Evolutionary conservation across 1,140 invertebrate genomes (phyloP).

Genomic region (Frieseomelitta varia): DNA sequence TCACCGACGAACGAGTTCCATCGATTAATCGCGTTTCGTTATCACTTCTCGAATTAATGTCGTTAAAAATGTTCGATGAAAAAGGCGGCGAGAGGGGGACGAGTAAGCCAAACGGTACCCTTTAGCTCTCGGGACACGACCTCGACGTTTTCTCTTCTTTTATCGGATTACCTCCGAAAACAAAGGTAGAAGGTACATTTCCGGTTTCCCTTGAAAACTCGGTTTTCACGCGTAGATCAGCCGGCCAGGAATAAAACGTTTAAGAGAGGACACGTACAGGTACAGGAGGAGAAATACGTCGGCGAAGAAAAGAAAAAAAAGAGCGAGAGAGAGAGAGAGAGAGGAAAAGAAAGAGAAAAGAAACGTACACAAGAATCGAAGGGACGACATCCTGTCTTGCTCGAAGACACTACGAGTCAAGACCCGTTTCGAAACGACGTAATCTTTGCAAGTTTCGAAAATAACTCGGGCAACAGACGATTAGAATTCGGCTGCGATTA

Average conservation of each 20-base stretch:
- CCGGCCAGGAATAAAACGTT: not conserved
- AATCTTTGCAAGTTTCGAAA: constrained; percentile 55
- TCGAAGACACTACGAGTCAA: constrained; percentile 5
- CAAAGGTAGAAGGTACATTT: constrained; percentile 1
- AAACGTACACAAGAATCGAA: not conserved
- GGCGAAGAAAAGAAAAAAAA: not conserved
- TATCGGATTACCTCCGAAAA: constrained; percentile 15
- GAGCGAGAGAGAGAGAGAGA: not conserved
- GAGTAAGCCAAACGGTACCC: not conserved
- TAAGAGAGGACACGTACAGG: not conserved
- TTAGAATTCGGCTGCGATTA: constrained; percentile 45
- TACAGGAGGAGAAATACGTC: not conserved
- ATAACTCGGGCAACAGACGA: constrained; percentile 51
- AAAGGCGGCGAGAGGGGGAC: not conserved
- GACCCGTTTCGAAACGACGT: constrained; percentile 26
- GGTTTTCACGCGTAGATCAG: not conserved
- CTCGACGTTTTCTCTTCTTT: constrained; percentile 12
- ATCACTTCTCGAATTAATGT: not conserved
- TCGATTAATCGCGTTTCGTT: constrained; percentile 4
- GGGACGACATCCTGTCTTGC: constrained; percentile 17
- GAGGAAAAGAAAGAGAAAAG: not conserved
- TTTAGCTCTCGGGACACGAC: not conserved
- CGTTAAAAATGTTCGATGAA: not conserved
- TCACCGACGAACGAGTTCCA: too few relatives aligned
- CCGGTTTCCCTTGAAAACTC: constrained; percentile 4